phyloP scores from a whole-genome alignment of 2,888 invertebrate species.

The Homarus gammarus region DNA sequence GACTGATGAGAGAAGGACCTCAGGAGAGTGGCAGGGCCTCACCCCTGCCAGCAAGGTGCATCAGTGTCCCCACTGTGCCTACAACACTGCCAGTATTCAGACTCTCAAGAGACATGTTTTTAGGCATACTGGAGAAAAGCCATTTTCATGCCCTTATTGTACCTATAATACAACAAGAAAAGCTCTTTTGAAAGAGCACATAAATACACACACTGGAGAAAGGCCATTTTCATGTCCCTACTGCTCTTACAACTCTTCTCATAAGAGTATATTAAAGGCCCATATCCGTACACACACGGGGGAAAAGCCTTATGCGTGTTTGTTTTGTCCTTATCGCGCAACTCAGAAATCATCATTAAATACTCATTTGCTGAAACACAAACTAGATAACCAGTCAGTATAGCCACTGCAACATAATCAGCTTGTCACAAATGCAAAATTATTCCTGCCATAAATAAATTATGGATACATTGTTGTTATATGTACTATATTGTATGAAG shows the following conservation, averaged over 20 bases:
- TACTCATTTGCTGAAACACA: constrained; percentile 63
- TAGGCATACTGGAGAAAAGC: constrained; percentile 69
- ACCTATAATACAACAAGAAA: constrained; percentile 59
- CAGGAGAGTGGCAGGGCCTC: constrained; percentile 36
- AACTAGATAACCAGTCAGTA: constrained; percentile 31
- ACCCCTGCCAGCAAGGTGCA: constrained; percentile 52
- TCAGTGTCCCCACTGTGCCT: constrained; percentile 67
- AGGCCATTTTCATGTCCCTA: constrained; percentile 64
- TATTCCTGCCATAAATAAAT: not conserved
- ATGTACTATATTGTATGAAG: no score
- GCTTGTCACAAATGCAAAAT: not conserved
- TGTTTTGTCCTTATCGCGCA: constrained; percentile 64
- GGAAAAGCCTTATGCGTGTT: constrained; percentile 70
- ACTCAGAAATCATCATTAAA: constrained; percentile 70
- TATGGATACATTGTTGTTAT: no score
- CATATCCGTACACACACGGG: constrained; percentile 66
- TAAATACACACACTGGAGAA: constrained; percentile 66
- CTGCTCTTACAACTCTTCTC: constrained; percentile 59
- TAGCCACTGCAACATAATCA: not conserved
- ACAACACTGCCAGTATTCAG: constrained; percentile 60
- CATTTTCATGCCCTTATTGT: constrained; percentile 58
- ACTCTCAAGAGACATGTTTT: constrained; percentile 64
- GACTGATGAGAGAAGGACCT: constrained; percentile 43
- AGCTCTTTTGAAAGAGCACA: constrained; percentile 58
- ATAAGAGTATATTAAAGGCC: constrained; percentile 53